A percentile compares a stretch with the other conserved stretches of the same genome.
Conservation (phyloP, 2,888 invertebrate species). For the Meandrusa payeni region DNA sequence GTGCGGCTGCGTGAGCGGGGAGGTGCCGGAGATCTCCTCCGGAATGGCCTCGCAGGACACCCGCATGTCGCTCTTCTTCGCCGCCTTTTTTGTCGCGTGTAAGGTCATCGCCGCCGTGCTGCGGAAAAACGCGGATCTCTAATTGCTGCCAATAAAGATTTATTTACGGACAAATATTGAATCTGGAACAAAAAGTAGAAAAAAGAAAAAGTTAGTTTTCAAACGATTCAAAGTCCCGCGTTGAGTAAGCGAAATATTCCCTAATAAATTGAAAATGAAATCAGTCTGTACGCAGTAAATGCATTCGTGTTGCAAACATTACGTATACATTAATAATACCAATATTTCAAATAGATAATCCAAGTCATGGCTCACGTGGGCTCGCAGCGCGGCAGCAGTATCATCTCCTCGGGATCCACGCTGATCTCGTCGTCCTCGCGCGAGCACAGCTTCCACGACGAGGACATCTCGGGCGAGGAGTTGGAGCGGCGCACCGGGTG, state of each 20-base stretch:
- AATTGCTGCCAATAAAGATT: too few species aligned
- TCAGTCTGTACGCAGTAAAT: too few species aligned
- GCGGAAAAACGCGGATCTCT: too few species aligned
- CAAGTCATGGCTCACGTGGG: conserved; percentile 51
- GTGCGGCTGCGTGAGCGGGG: conserved; percentile 78
- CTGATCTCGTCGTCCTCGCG: conserved; percentile 30
- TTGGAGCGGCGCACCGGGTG: conserved; percentile 94
- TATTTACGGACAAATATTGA: too few species aligned
- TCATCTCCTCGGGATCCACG: conserved; percentile 44
- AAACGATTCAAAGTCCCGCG: too few species aligned
- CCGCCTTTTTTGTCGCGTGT: conserved; percentile 80
- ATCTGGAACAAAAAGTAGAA: too few species aligned
- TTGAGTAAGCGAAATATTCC: too few species aligned
- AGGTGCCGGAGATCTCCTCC: conserved; percentile 91
- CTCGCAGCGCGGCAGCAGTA: conserved; percentile 58
- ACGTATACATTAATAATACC: too few species aligned
- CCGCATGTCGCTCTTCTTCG: conserved; percentile 89
- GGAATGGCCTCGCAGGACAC: conserved; percentile 95
- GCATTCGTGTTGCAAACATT: too few species aligned
- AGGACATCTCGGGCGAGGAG: conserved; percentile 96
- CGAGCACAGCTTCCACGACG: conserved; percentile 86
- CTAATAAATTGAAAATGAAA: too few species aligned
- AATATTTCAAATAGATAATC: too few species aligned
- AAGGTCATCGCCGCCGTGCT: conserved; percentile 49
- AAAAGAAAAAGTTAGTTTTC: too few species aligned